Percentiles rank a stretch among this genome's conserved stretches.
Evolutionary conservation across 2,888 invertebrate genomes (phyloP).

Genomic region (Campoplex capitator): DNA sequence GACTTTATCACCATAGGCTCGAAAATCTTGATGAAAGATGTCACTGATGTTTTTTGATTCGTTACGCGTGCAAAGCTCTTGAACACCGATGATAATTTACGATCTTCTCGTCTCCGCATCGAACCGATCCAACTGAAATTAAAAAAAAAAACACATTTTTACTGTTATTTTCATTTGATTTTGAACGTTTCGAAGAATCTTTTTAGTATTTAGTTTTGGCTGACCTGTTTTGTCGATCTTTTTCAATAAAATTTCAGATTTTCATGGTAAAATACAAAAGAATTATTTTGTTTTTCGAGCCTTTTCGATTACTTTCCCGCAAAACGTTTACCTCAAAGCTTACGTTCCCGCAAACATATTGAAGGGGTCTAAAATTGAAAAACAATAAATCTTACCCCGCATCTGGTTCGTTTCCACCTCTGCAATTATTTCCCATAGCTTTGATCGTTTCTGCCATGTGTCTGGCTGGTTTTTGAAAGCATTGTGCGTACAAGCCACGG

Average conservation of each 20-base stretch:
- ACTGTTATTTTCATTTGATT: neutral
- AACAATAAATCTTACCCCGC: slow-evolving; percentile 71
- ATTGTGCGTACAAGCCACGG: slow-evolving; percentile 78
- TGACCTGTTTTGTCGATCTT: too few species aligned
- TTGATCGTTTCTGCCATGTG: slow-evolving; percentile 80
- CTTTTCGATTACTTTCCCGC: too few species aligned
- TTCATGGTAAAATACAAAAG: too few species aligned
- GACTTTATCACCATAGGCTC: slow-evolving; percentile 98
- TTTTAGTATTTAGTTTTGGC: too few species aligned
- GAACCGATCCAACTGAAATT: slow-evolving; percentile 75
- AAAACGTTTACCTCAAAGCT: too few species aligned
- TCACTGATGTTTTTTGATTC: slow-evolving; percentile 87
- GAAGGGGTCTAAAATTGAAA: neutral
- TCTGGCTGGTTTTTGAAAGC: slow-evolving; percentile 80
- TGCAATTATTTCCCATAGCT: slow-evolving; percentile 79
- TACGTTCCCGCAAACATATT: too few species aligned
- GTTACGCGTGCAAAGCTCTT: slow-evolving; percentile 85
- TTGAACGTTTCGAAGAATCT: too few species aligned
- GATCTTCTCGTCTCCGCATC: slow-evolving; percentile 77
- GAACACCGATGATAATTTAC: slow-evolving; percentile 82
- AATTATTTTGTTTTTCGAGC: too few species aligned
- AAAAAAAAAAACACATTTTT: neutral
- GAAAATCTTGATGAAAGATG: slow-evolving; percentile 95
- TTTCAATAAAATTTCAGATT: too few species aligned
- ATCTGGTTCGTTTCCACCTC: slow-evolving; percentile 80